Evolutionary conservation across 2,797 vertebrate species (phyloP).

Genomic region (Trachops cirrhosus): DNA sequence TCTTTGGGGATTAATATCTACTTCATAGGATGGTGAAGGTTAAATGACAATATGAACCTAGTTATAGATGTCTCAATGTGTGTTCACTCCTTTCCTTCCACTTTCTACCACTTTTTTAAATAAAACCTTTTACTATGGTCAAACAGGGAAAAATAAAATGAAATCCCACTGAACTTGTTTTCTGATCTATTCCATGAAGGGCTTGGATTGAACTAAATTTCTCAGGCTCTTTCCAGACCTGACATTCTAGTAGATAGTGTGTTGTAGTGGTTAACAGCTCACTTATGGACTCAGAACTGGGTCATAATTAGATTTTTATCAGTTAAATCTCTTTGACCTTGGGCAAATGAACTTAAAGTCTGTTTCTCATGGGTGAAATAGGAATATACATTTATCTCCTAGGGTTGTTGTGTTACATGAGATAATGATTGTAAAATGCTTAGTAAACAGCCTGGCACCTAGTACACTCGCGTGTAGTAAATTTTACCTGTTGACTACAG

Average conservation of each 20-base stretch:
- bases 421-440: background rate
- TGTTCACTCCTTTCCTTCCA: background rate
- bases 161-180: background rate
- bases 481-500: background rate
- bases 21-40: background rate
- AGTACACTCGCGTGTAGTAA: background rate
- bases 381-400: background rate
- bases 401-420: background rate
- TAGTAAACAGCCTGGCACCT: background rate
- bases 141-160: background rate
- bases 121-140: background rate
- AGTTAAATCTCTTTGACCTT: background rate
- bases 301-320: background rate
- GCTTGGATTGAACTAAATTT: background rate
- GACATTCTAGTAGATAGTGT: background rate
- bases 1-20: background rate
- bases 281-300: background rate
- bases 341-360: background rate
- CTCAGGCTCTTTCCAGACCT: background rate
- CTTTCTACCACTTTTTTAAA: background rate
- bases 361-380: background rate
- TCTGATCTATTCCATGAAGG: background rate
- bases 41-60: background rate
- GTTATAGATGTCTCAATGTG: background rate
- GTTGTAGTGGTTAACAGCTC: background rate